phyloP scores from a whole-genome alignment of 2,797 vertebrate genomes.

The Gobio occitaniae region DNA sequence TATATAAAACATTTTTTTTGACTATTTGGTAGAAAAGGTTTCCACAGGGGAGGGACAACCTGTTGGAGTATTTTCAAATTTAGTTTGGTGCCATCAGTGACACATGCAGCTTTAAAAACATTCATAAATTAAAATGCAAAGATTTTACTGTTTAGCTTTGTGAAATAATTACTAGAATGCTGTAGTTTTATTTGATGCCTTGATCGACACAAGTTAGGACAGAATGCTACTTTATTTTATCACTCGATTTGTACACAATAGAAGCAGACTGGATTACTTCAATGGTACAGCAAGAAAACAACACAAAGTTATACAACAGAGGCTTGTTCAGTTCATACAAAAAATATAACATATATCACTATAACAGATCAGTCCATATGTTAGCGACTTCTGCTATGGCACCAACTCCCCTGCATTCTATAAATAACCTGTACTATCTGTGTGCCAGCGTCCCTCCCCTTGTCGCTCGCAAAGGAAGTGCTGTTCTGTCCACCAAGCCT shows the following conservation, averaged over 20 bases:
- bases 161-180: neutral
- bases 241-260: neutral
- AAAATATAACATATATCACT: neutral
- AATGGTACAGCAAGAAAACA: neutral
- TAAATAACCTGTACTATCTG: conserved; percentile 55
- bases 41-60: neutral
- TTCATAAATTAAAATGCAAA: neutral
- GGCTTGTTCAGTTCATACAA: neutral
- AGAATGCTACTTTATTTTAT: neutral
- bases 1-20: neutral
- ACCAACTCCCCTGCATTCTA: conserved; percentile 49
- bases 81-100: neutral
- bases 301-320: no score
- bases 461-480: conserved; percentile 57
- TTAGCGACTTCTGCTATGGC: conserved; percentile 51
- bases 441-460: conserved; percentile 54
- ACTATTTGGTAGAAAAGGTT: neutral
- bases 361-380: conserved; percentile 58
- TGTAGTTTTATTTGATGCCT: neutral
- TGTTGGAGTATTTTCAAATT: neutral
- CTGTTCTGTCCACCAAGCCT: conserved; percentile 49
- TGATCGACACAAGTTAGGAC: neutral
- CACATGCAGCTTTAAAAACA: neutral
- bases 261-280: neutral
- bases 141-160: no score